Conservation (phyloP, 1,140 invertebrate species). For the Drosophila pandora region DNA sequence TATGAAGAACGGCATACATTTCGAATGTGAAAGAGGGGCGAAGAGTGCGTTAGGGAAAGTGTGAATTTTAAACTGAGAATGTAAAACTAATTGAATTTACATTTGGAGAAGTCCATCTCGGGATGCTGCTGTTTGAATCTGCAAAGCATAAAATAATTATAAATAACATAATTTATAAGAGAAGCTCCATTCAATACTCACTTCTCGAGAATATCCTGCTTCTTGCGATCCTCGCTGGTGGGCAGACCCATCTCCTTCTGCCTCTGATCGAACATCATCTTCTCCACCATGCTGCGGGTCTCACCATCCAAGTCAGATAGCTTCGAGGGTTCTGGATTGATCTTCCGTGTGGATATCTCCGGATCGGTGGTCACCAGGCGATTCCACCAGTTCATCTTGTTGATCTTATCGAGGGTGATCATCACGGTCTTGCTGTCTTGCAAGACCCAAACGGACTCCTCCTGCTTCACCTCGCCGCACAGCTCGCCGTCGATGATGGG, state of each 20-base stretch:
- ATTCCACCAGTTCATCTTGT: slow-evolving; percentile 99
- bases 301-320: slow-evolving; percentile 98
- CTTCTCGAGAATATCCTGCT: slow-evolving; percentile 98
- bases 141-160: slow-evolving; percentile 72
- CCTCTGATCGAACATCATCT: slow-evolving; percentile 99
- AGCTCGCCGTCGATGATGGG: slow-evolving; percentile 97
- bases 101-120: slow-evolving; percentile 99
- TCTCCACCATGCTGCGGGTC: slow-evolving; percentile 98
- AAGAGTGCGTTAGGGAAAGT: slow-evolving; percentile 23
- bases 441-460: slow-evolving; percentile 98
- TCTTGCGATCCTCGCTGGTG: slow-evolving; percentile 99
- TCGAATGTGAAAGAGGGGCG: no score
- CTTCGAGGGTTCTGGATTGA: slow-evolving; percentile 99
- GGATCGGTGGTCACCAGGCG: slow-evolving; percentile 95
- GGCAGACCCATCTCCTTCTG: slow-evolving; percentile 98
- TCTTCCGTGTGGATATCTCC: slow-evolving; percentile 99
- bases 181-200: slow-evolving; percentile 83
- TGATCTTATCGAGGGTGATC: slow-evolving; percentile 96
- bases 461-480: slow-evolving; percentile 95
- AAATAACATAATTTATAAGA: not conserved
- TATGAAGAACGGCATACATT: slow-evolving; percentile 29
- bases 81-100: slow-evolving; percentile 93
- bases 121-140: slow-evolving; percentile 99
- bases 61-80: slow-evolving; percentile 4
- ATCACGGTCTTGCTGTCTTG: slow-evolving; percentile 94